These are phyloP conservation scores for Lasioglossum leucozonium DNA, from an alignment of 2,888 invertebrate genomes.

Conservation along the genomic window DNA sequence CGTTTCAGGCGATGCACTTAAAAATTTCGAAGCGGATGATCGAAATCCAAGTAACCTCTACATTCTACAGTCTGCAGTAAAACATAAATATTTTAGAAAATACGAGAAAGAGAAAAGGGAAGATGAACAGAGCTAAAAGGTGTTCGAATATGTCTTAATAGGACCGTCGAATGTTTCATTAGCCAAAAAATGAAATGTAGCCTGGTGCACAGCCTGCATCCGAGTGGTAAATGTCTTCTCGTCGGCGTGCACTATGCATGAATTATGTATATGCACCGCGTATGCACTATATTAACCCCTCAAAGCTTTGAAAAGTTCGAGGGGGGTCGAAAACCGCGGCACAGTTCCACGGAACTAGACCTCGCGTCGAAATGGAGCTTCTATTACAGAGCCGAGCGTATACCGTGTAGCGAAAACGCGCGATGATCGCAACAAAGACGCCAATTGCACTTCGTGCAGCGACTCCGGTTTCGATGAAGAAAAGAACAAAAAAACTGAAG, in stretches of 20 bases:
- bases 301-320: not conserved
- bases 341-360: not conserved
- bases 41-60: not conserved
- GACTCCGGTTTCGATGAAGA: not conserved
- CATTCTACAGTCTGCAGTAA: not conserved
- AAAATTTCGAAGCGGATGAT: conserved; percentile 1
- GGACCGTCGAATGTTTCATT: no score
- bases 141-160: not conserved
- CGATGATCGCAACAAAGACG: not conserved
- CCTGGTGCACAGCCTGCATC: not conserved
- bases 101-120: not conserved
- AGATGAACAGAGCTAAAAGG: not conserved
- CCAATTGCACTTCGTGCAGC: not conserved
- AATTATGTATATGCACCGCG: not conserved
- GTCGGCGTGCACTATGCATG: not conserved
- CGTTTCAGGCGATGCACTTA: not conserved
- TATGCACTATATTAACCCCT: not conserved
- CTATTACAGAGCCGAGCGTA: not conserved
- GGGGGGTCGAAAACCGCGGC: not conserved
- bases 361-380: not conserved
- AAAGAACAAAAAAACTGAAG: no score
- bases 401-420: not conserved
- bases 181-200: not conserved
- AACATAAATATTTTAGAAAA: not conserved
- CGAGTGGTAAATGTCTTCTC: not conserved